Evolutionary conservation across 2,113 vertebrate species (phyloP).

Genomic region (Lagopus muta): DNA sequence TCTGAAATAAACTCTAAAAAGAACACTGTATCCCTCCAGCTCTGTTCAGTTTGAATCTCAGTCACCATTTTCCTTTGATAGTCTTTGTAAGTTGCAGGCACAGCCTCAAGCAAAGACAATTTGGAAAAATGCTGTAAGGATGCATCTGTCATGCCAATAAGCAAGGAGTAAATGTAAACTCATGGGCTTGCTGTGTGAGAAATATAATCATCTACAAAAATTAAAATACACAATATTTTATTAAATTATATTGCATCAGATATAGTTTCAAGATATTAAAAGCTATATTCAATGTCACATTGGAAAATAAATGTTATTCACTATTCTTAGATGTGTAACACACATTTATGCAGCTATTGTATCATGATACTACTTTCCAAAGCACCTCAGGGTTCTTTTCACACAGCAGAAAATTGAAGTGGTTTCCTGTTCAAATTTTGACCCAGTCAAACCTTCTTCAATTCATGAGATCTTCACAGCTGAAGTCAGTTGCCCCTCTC

Average conservation of each 20-base stretch:
- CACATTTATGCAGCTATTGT: background rate
- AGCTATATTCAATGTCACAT: background rate
- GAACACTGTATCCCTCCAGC: slow-evolving; percentile 19
- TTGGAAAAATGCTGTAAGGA: background rate
- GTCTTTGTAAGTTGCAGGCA: slow-evolving; percentile 43
- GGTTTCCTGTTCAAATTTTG: background rate
- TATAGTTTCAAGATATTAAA: background rate
- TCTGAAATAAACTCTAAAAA: slow-evolving; percentile 50
- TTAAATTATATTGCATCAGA: background rate
- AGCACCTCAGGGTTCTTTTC: background rate
- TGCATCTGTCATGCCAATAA: background rate
- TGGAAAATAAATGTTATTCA: background rate
- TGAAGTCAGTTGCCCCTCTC: background rate
- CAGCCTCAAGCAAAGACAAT: slow-evolving; percentile 11
- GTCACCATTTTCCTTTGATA: slow-evolving; percentile 56
- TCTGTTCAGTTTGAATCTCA: slow-evolving; percentile 40
- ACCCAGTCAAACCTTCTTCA: background rate
- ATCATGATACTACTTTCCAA: background rate
- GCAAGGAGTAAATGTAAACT: background rate
- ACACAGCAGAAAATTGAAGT: background rate
- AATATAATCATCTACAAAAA: background rate
- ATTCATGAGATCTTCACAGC: background rate
- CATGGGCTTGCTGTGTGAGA: background rate
- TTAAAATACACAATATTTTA: background rate
- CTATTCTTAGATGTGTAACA: background rate